These are phyloP conservation scores for Dicrurus megarhynchus DNA, from an alignment of 2,113 vertebrate genomes.

Conservation along the genomic window DNA sequence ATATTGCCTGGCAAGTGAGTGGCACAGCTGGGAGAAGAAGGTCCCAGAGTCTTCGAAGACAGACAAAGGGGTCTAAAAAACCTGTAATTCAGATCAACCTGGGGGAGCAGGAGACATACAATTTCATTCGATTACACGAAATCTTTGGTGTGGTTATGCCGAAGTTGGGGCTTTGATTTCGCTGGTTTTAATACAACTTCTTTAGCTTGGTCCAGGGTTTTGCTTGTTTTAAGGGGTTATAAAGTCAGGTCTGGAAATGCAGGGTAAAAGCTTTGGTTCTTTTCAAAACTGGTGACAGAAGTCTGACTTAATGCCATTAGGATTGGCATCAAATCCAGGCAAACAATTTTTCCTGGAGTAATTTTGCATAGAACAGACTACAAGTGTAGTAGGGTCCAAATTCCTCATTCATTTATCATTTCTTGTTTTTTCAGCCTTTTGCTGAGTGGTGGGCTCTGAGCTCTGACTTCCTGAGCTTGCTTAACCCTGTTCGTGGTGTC, in stretches of 20 bases:
- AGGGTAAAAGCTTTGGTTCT: background rate
- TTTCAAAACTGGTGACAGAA: background rate
- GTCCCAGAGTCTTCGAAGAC: background rate
- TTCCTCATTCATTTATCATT: background rate
- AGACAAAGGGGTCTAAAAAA: background rate
- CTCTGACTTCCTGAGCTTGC: background rate
- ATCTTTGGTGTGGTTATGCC: background rate
- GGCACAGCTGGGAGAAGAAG: background rate
- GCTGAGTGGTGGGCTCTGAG: background rate
- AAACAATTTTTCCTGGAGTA: background rate
- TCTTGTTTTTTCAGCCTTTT: background rate
- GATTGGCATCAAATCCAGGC: background rate
- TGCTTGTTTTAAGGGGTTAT: background rate
- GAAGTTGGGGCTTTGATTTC: background rate
- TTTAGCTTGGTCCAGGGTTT: background rate
- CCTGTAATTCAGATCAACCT: background rate
- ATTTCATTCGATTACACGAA: background rate
- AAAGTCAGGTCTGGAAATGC: background rate
- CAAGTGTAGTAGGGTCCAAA: background rate
- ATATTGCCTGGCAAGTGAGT: background rate
- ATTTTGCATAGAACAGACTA: background rate
- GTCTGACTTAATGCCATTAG: background rate
- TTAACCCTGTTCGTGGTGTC: background rate
- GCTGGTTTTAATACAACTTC: background rate
- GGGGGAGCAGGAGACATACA: background rate